These are phyloP conservation scores for Neodon shergylaensis DNA, from an alignment of 2,113 vertebrate species.

Conservation along the genomic window DNA sequence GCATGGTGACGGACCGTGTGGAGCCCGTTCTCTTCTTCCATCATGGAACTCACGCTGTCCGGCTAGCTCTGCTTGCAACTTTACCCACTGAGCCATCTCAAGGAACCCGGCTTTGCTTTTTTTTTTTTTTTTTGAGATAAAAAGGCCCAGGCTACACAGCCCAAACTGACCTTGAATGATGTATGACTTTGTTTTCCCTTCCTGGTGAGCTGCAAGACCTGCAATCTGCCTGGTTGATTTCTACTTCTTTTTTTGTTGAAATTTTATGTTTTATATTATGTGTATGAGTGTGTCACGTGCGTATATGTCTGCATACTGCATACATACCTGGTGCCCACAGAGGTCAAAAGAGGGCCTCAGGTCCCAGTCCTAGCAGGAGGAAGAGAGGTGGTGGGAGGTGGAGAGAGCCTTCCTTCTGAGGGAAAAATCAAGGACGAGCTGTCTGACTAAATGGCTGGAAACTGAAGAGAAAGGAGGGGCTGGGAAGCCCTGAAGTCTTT, in stretches of 20 bases:
- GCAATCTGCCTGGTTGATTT: not conserved
- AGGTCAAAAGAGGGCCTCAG: not conserved
- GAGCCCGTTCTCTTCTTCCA: not conserved
- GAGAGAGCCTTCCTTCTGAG: not conserved
- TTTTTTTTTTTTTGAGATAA: not conserved
- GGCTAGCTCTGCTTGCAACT: not conserved
- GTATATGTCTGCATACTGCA: not conserved
- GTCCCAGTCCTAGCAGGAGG: not conserved
- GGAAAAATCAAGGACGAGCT: not conserved
- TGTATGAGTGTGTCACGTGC: no score
- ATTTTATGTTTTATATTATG: not conserved
- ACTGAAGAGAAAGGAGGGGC: not conserved
- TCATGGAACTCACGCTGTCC: not conserved
- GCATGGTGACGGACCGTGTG: not conserved
- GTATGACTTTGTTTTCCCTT: not conserved
- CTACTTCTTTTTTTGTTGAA: not conserved
- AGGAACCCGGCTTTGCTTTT: not conserved
- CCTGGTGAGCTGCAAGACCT: not conserved
- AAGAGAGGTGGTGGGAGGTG: fast-evolving
- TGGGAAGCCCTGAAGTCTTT: not conserved
- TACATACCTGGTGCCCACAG: not conserved
- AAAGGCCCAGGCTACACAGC: not conserved
- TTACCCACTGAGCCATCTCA: not conserved
- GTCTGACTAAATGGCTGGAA: not conserved
- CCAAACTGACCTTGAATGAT: not conserved